Evolutionary conservation across 2,113 vertebrate species (phyloP), one percentile per base, ranked within the genome.

Genomic region (Hemicordylus capensis): DNA sequence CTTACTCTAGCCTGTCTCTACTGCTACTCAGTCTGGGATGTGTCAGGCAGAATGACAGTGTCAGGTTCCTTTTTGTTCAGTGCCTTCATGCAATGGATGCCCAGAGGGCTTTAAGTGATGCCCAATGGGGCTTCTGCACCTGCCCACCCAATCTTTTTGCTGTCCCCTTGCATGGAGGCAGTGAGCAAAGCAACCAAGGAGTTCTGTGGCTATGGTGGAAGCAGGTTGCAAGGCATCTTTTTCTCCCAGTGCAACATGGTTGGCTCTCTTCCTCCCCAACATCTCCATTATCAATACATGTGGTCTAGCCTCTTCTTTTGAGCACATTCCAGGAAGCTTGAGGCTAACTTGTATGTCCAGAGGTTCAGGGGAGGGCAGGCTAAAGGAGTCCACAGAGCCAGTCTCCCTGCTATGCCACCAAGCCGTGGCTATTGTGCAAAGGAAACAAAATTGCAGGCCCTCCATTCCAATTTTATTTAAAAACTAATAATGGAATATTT

Each of bases 401-500:
- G n/a, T n/a, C n/a, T n/a, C n/a, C n/a, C n/a, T n/a, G n/a, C n/a
- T n/a, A 34, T 69, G 64, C 12, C 14, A 56, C 34, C 24, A 4
- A n/a, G 12, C 48, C 39, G 6, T 46, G 28, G n/a, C 64, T 66
- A 51, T 39, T 12, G 51, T 51, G 28, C 44, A 17, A 31, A 48
- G n/a, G 22, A 28, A n/a, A 15, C 17, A 54, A 12, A 34, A n/a
- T 15, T 42, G 26, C 59, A 37, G 4, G 24, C 24, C 59, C 56
- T 72, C 42, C 22, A 20, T 42, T 70, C 39, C 28, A 24, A 88
- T 93, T 89, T 64, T 88, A 83, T 87, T 91, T 91, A 74, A 92
- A 93, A 91, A 79, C 74, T 58, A 85, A 3, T 90, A 92, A 83
- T 87, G 91, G 91, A 92, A 91, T 75, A 9, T 85, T 86, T 81